Base-by-base conservation (phyloP, 2,113 vertebrate species). In the Phyllostomus hastatus region DNA sequence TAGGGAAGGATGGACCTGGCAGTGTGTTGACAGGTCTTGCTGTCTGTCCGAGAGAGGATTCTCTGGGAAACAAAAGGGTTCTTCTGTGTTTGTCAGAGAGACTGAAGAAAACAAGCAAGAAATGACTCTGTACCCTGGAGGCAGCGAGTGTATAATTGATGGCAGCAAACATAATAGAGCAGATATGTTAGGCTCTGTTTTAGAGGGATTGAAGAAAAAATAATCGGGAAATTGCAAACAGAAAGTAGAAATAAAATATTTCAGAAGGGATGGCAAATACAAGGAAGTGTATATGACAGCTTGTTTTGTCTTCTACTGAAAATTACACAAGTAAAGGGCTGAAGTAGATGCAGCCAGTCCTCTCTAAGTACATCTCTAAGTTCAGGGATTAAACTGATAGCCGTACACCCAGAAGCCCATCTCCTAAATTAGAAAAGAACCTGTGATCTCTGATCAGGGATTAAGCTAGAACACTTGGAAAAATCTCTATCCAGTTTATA, bases 51-150 rank as follows among this genome's bases (percentile, higher is more conserved):
- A 81, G 57, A 5, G 94, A 69, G 94, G 38, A 72, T 95, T 75
- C 75, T 96, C 96, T 67, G 94, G 35, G 94, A 90, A 90, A 91
- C 80, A 6, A 88, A 97, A 82, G 87, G 10, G 80, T 94, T 90
- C 96, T 96, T 97, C 92, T 89, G 46, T 96, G 75, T 94, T 84
- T 93, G 79, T 97, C 83, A 50, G 81, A 96, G 90, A 94, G 9
- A 78, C 50, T 72, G 85, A 79, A 52, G 86, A 85, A 90, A 95
- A 61, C 88, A 88, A 94, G 46, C 92, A 70, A 84, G 88, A 94
- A 92, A 54, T 67, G 76, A 57, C 2, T 0, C 90, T 93, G 14
- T 73, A 38, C 20, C 38, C 2, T 0, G 41, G 79, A 69, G 43
- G 76, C 80, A 14, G 87, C 52, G 72, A 91, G 96, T 92, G 35